Evolutionary conservation across 1,140 invertebrate genomes (phyloP).

Genomic region (Drosophila rufa): DNA sequence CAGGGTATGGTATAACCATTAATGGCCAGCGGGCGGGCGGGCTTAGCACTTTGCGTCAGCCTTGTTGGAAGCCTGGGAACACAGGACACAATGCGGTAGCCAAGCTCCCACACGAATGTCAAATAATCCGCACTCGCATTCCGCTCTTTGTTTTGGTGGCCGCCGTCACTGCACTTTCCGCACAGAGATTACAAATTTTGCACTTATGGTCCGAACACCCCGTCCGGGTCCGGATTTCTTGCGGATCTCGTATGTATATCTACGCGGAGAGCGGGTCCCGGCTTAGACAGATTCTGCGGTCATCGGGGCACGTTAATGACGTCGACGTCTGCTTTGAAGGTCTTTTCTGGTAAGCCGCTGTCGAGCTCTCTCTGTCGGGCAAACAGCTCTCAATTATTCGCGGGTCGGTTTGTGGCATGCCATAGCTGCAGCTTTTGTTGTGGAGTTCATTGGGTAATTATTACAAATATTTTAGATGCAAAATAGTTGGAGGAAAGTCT

Average conservation of each 20-base stretch:
- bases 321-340: slow-evolving; percentile 73
- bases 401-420: slow-evolving; percentile 17
- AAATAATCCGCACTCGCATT: slow-evolving; percentile 48
- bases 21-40: slow-evolving; percentile 23
- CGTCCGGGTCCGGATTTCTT: slow-evolving; percentile 47
- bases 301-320: slow-evolving; percentile 72
- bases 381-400: slow-evolving; percentile 41
- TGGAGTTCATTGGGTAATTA: not conserved
- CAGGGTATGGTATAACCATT: slow-evolving; percentile 21
- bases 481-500: too few relatives aligned
- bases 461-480: not conserved
- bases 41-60: slow-evolving; percentile 61
- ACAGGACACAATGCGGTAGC: slow-evolving; percentile 33
- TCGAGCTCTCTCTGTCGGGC: slow-evolving; percentile 16
- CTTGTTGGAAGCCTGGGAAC: not conserved
- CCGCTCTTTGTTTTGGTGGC: slow-evolving; percentile 35
- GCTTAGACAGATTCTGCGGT: slow-evolving; percentile 75
- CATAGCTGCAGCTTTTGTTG: not conserved
- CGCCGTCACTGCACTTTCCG: slow-evolving; percentile 52
- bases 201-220: slow-evolving; percentile 62
- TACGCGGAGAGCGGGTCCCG: slow-evolving; percentile 22
- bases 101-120: slow-evolving; percentile 21
- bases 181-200: slow-evolving; percentile 80
- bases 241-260: slow-evolving; percentile 35
- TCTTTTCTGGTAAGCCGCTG: slow-evolving; percentile 65